A percentile compares a stretch with the other conserved stretches of the same genome.
Evolutionary conservation across 2,113 vertebrate genomes (phyloP).

Genomic region (Isichthys henryi): DNA sequence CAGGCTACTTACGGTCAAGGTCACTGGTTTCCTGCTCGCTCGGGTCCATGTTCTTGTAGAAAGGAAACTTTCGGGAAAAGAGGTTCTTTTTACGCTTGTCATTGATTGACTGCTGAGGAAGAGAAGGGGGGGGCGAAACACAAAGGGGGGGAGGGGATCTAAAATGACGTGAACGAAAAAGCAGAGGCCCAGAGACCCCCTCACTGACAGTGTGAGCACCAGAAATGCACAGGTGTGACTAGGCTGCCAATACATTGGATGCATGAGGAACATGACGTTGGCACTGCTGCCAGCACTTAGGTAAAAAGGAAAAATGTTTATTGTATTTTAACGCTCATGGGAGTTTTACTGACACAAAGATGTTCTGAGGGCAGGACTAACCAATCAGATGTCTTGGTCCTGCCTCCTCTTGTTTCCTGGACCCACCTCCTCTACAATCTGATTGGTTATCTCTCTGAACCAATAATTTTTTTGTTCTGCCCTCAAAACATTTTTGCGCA

Average conservation of each 20-base stretch:
- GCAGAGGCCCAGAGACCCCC: conserved; percentile 53
- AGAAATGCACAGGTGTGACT: neutral
- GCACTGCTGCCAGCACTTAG: neutral
- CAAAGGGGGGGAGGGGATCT: conserved; percentile 65
- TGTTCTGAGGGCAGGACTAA: neutral
- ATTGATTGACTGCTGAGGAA: conserved; percentile 84
- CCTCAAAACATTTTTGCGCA: neutral
- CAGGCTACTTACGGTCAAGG: conserved; percentile 79
- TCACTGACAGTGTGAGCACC: conserved; percentile 61
- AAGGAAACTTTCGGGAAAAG: conserved; percentile 89
- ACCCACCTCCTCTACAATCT: neutral
- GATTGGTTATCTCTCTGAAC: neutral
- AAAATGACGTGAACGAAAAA: conserved; percentile 64
- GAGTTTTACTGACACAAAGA: neutral
- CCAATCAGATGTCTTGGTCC: neutral
- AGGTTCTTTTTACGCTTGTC: conserved; percentile 79
- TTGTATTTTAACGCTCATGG: neutral
- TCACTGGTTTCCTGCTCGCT: conserved; percentile 84
- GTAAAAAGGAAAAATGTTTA: neutral
- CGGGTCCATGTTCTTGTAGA: conserved; percentile 90
- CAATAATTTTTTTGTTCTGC: neutral
- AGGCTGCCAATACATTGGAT: neutral
- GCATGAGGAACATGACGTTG: too few species aligned
- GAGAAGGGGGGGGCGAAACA: conserved; percentile 77
- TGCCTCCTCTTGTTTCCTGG: neutral